Conservation (phyloP, 2,797 vertebrate species). For the Lemur catta region DNA sequence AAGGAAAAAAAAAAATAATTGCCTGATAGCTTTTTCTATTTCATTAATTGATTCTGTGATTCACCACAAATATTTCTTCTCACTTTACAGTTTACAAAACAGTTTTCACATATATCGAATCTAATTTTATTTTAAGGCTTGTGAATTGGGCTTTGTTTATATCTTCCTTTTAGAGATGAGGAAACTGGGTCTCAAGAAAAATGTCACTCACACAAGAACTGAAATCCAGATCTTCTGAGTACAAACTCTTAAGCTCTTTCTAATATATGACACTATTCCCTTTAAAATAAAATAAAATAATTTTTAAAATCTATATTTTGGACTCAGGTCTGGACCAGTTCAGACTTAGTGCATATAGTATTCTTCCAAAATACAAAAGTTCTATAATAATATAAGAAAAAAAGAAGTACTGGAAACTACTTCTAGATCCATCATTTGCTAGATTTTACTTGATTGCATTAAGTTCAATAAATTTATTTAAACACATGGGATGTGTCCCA, state of each 20-base stretch:
- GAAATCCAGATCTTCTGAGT: neutral
- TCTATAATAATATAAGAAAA: conserved; percentile 16
- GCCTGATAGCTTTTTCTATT: neutral
- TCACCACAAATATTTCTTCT: neutral
- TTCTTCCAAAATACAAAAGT: neutral
- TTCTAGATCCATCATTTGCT: neutral
- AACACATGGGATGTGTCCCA: neutral
- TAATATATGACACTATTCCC: neutral
- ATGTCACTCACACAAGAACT: neutral
- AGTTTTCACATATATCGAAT: neutral
- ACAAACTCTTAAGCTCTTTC: neutral
- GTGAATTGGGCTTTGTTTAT: neutral
- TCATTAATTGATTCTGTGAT: neutral
- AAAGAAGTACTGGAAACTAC: neutral
- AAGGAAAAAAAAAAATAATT: neutral
- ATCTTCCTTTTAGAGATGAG: neutral
- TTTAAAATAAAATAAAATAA: neutral
- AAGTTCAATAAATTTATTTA: neutral
- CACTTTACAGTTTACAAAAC: neutral
- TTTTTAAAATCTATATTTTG: neutral
- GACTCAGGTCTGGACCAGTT: neutral
- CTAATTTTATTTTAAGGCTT: neutral
- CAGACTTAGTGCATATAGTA: neutral
- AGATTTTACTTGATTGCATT: conserved; percentile 1
- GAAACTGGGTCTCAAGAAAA: neutral